Conservation (phyloP, 2,113 vertebrate genomes). For the Galemys pyrenaicus region DNA sequence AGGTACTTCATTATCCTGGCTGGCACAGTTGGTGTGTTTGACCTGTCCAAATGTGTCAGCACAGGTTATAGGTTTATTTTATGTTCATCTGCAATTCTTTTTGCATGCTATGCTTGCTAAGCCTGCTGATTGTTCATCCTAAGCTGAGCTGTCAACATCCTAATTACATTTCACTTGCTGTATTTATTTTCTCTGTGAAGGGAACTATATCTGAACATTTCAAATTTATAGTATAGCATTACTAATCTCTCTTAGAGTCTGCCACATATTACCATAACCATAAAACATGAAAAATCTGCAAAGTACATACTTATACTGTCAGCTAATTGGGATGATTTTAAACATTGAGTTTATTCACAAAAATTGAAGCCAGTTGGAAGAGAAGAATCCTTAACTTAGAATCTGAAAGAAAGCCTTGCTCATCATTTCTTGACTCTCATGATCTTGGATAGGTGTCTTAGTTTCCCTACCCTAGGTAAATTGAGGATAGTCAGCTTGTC, state of each 20-base stretch:
- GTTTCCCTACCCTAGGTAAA: not conserved
- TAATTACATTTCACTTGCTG: conserved; percentile 50
- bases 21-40: conserved; percentile 74
- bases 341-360: conserved; percentile 15
- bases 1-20: conserved; percentile 90
- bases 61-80: conserved; percentile 83
- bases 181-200: conserved; percentile 51
- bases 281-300: conserved; percentile 28
- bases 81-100: conserved; percentile 89
- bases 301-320: conserved; percentile 13
- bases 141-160: conserved; percentile 12
- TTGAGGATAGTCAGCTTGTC: not conserved
- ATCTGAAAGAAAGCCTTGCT: not conserved
- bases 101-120: conserved; percentile 75
- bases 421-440: conserved; percentile 13
- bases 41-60: conserved; percentile 78
- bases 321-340: conserved; percentile 3
- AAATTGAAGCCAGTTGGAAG: not conserved
- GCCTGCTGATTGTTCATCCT: conserved; percentile 57
- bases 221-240: not conserved
- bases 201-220: not conserved
- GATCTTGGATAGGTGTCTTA: not conserved
- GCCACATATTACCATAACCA: not conserved
- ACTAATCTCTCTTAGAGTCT: not conserved
- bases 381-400: not conserved